These are phyloP conservation scores for Epizoanthus ramosus DNA, from an alignment of 92 coral and sea anemone species.

Conservation along the genomic window DNA sequence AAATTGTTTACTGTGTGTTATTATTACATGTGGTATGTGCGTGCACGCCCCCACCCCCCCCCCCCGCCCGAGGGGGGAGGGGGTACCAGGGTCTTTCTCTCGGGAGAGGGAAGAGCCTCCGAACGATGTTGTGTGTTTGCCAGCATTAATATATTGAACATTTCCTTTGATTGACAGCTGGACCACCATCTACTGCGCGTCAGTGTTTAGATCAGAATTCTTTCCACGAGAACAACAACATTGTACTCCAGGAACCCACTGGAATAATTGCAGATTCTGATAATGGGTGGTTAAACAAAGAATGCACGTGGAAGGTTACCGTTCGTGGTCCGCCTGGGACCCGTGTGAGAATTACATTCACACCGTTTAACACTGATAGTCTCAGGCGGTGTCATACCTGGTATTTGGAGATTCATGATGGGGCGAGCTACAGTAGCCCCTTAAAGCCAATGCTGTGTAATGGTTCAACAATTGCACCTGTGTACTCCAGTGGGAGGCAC, in stretches of 20 bases:
- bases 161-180: not conserved
- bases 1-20: no score
- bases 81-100: no score
- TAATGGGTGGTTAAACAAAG: not conserved
- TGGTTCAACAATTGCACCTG: conserved; percentile 24
- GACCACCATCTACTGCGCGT: not conserved
- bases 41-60: no score
- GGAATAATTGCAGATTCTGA: conserved; percentile 12
- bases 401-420: conserved; percentile 38
- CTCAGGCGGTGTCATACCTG: conserved; percentile 1
- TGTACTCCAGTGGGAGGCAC: conserved; percentile 5
- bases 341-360: conserved; percentile 12
- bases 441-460: not conserved
- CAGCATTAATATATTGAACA: not conserved
- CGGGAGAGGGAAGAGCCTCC: no score
- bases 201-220: conserved; percentile 33
- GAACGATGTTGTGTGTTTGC: no score
- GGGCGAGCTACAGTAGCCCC: conserved; percentile 24
- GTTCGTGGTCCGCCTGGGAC: conserved; percentile 3
- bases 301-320: conserved; percentile 27
- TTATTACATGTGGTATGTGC: no score
- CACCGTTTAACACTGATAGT: not conserved
- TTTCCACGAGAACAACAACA: conserved; percentile 35
- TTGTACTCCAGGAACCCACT: conserved; percentile 17
- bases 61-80: no score